A percentile compares a stretch with the other conserved stretches of the same genome.
Evolutionary conservation across 2,113 vertebrate genomes (phyloP).

Genomic region (Hemiprocne comata): DNA sequence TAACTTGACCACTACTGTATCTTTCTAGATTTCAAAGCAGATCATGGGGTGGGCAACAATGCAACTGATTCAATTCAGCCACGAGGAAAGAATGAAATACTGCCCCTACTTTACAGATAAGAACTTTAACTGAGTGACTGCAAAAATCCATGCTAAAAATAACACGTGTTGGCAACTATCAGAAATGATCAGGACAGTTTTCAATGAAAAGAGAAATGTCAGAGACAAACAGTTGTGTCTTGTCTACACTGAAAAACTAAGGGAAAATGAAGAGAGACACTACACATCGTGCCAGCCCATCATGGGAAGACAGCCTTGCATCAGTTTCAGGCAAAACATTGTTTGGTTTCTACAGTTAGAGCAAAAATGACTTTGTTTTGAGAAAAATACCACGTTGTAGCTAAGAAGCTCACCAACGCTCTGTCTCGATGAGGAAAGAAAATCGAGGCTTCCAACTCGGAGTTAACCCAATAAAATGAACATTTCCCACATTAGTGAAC

Average conservation of each 20-base stretch:
- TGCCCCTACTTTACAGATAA: neutral
- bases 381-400: neutral
- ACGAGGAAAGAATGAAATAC: neutral
- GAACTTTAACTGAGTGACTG: neutral
- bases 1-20: neutral
- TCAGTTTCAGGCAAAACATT: neutral
- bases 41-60: neutral
- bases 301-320: neutral
- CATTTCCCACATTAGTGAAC: neutral
- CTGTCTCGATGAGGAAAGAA: neutral
- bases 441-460: neutral
- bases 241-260: neutral
- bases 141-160: constrained; percentile 29
- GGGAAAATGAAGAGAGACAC: neutral
- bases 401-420: neutral
- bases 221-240: neutral
- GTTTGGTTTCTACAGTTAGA: neutral
- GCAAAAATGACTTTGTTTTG: neutral
- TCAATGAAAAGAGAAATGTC: neutral
- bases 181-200: neutral
- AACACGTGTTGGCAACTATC: neutral
- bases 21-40: neutral
- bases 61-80: neutral
- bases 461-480: neutral
- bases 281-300: neutral